These are phyloP conservation scores for Clavelina lepadiformis DNA, from an alignment of 23 tunicate species.

Conservation along the genomic window DNA sequence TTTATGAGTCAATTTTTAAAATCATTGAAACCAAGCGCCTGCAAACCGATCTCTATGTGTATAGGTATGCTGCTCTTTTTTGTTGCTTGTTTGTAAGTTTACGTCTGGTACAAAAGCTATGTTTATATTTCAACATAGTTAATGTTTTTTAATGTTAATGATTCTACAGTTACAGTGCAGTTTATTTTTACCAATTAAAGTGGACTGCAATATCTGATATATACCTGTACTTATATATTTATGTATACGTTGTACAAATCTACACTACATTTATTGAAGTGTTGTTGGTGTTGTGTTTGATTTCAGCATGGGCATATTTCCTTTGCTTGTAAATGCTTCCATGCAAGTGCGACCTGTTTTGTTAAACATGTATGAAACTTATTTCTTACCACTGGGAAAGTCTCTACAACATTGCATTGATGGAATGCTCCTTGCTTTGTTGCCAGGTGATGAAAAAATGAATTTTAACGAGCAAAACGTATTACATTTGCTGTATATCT, in stretches of 20 bases:
- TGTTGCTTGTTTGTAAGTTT: no score
- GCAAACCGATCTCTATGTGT: constrained; percentile 56
- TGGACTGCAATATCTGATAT: not conserved
- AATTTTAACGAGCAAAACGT: not conserved
- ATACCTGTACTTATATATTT: not conserved
- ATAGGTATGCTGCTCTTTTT: constrained; percentile 58
- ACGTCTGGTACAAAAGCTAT: no score
- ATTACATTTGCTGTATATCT: not conserved
- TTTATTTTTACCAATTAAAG: not conserved
- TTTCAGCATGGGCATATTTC: constrained; percentile 69
- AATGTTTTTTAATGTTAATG: not conserved
- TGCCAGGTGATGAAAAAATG: constrained; percentile 47
- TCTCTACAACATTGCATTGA: constrained; percentile 39
- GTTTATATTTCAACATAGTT: not conserved
- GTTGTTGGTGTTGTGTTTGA: not conserved
- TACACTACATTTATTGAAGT: no score
- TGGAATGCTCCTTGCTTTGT: constrained; percentile 68
- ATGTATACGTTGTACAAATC: no score
- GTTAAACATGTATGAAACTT: constrained; percentile 65
- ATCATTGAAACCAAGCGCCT: constrained; percentile 45
- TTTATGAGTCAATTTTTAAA: constrained; percentile 73
- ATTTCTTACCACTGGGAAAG: constrained; percentile 56
- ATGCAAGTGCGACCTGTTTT: constrained; percentile 86
- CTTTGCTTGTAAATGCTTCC: constrained; percentile 65
- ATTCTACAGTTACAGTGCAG: not conserved